These are phyloP conservation scores for Drosophila sordidula DNA, from an alignment of 2,888 invertebrate genomes.

Conservation along the genomic window DNA sequence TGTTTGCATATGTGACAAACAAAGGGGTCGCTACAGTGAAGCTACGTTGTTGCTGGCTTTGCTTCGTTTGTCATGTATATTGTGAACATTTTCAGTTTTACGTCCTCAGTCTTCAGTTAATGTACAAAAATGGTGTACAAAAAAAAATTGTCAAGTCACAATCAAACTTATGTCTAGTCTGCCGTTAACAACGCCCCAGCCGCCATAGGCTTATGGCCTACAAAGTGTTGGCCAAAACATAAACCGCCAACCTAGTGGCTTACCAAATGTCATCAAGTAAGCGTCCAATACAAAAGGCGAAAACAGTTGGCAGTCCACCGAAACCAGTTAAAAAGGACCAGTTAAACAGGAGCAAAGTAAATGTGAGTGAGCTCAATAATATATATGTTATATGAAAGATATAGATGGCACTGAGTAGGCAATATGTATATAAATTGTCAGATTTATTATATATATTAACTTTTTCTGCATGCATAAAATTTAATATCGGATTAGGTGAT, in stretches of 20 bases:
- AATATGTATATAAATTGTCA: too few relatives aligned
- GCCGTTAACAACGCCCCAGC: background rate
- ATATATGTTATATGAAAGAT: too few relatives aligned
- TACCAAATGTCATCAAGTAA: background rate
- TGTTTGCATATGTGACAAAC: conserved; percentile 48
- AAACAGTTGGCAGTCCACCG: background rate
- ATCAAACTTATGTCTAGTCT: conserved; percentile 11
- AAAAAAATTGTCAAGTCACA: conserved; percentile 11
- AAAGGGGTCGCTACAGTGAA: conserved; percentile 22
- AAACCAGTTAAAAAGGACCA: background rate
- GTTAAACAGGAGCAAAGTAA: background rate
- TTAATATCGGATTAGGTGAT: too few relatives aligned
- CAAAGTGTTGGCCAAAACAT: background rate
- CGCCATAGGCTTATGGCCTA: background rate
- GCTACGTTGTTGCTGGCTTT: background rate
- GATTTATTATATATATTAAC: too few relatives aligned
- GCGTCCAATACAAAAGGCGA: too few relatives aligned
- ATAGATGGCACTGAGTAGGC: too few relatives aligned
- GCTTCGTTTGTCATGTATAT: conserved; percentile 12
- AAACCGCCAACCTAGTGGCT: background rate
- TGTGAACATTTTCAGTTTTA: conserved; percentile 1
- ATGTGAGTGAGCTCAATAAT: conserved; percentile 7
- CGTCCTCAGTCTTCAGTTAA: conserved; percentile 2
- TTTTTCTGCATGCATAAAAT: too few relatives aligned
- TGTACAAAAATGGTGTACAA: conserved; percentile 1